Evolutionary conservation across 1,140 invertebrate genomes (phyloP).

Genomic region (Drosophila pectinifera): DNA sequence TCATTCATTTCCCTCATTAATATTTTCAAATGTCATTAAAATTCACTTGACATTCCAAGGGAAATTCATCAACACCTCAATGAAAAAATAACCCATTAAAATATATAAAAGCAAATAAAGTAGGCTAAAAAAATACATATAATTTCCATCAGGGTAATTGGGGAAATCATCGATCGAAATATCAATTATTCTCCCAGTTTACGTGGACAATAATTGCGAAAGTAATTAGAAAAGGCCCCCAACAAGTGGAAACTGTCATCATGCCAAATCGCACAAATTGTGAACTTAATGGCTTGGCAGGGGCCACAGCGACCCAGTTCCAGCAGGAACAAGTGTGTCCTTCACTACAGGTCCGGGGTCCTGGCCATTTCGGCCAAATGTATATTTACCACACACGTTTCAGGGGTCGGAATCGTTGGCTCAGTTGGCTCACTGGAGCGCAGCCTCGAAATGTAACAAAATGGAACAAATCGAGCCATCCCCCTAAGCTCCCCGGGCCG

Average conservation of each 20-base stretch:
- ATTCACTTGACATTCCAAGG: neutral
- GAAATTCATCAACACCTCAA: neutral
- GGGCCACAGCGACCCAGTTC: constrained; percentile 6
- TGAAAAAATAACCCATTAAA: neutral
- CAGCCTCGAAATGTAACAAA: constrained; percentile 60
- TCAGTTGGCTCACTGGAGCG: constrained; percentile 18
- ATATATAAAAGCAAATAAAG: neutral
- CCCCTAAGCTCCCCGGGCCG: neutral
- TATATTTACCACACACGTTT: constrained; percentile 40
- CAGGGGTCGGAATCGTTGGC: constrained; percentile 3
- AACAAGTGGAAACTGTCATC: constrained; percentile 58
- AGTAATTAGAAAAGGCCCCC: constrained; percentile 36
- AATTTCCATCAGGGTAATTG: neutral
- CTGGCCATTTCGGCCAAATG: constrained; percentile 12
- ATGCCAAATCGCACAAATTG: constrained; percentile 52
- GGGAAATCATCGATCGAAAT: neutral
- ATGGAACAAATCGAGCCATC: constrained; percentile 66
- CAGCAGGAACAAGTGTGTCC: constrained; percentile 35
- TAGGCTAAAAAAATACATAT: neutral
- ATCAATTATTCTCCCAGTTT: constrained; percentile 29
- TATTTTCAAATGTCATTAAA: neutral
- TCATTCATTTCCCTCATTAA: neutral
- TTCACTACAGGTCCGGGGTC: constrained; percentile 23
- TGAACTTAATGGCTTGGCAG: constrained; percentile 46
- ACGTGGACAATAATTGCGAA: constrained; percentile 38